Evolutionary conservation across 2,888 invertebrate genomes (phyloP).

Genomic region (Drosophila austrosaltans): DNA sequence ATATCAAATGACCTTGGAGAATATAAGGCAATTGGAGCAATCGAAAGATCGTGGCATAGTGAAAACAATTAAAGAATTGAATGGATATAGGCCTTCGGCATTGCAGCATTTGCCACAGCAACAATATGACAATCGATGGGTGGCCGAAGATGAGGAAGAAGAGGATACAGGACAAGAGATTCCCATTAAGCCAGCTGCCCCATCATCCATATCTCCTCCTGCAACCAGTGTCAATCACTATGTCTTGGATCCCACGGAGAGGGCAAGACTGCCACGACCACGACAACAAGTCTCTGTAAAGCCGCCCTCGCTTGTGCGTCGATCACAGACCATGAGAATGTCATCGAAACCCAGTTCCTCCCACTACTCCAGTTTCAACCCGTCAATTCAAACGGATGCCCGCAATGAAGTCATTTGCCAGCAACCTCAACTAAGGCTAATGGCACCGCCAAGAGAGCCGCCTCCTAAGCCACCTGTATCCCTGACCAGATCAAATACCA

Average conservation of each 20-base stretch:
- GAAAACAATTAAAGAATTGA: constrained; percentile 86
- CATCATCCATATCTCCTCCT: not conserved
- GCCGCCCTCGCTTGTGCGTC: constrained; percentile 72
- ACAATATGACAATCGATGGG: constrained; percentile 86
- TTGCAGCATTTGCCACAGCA: constrained; percentile 85
- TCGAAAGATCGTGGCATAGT: constrained; percentile 81
- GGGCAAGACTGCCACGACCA: constrained; percentile 72
- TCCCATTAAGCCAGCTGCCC: not conserved
- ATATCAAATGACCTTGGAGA: constrained; percentile 85
- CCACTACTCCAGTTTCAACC: constrained; percentile 66
- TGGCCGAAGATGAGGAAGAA: constrained; percentile 60
- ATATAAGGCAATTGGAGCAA: constrained; percentile 85
- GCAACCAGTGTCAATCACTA: constrained; percentile 70
- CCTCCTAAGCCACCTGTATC: constrained; percentile 62
- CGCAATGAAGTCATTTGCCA: constrained; percentile 66
- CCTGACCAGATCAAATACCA: constrained; percentile 58
- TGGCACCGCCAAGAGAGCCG: constrained; percentile 68
- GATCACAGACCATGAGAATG: constrained; percentile 81
- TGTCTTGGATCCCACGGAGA: constrained; percentile 78
- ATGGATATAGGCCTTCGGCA: constrained; percentile 86
- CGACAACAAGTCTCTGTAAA: constrained; percentile 80
- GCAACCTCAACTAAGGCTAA: constrained; percentile 66
- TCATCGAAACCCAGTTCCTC: constrained; percentile 58
- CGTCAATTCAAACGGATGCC: constrained; percentile 37
- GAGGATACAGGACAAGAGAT: constrained; percentile 28